Evolutionary conservation across 1,140 invertebrate genomes (phyloP), one percentile per base, ranked within the genome.

Genomic region (Batillaria attramentaria): DNA sequence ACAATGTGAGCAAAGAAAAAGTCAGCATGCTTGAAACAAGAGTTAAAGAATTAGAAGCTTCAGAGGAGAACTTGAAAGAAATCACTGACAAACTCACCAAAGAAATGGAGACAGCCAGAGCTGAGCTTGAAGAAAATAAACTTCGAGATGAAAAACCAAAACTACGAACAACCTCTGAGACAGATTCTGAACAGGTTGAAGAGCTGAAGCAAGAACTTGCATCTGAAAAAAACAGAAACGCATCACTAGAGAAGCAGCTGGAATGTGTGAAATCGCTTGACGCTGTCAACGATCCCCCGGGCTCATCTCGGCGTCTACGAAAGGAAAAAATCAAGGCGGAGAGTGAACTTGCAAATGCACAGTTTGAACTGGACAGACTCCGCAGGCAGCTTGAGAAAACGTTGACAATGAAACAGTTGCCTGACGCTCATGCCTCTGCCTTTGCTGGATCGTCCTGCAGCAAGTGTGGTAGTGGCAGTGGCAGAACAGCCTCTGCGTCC

Each of bases 261-360:
- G 43, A 74, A 62, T 70, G 68, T 43, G 54, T 76, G 41, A 39
- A 62, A 46, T 43, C 70, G 42, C 31, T 42, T 57, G 62, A 82
- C 69, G 31, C 54, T 50, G 57, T 74, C 33, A 42, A 35, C 0
- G 57, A 62, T 31, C 54, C 66, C 33, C 72, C 77, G 20, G 80
- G 78, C 6, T 79, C 78, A 46, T 74, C 46, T n/a, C 50, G 84
- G 3, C 79, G 79, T 33, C 68, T 85, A 28, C 77, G 84, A 3
- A 83, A 81, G 57, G 84, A 85, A 20, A 85, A 85, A 72, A 85
- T 85, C 42, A 65, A 79, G 18, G 54, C 73, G 16, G 84, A 85
- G 31, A 83, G 75, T 66, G 69, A 79, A 0, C 46, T 83, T 18
- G 79, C 80, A n/a, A 73, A 82, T 39, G 82, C 80, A 13, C 66